Conservation (phyloP, 2,888 invertebrate species). For the Lithophane leautieri region DNA sequence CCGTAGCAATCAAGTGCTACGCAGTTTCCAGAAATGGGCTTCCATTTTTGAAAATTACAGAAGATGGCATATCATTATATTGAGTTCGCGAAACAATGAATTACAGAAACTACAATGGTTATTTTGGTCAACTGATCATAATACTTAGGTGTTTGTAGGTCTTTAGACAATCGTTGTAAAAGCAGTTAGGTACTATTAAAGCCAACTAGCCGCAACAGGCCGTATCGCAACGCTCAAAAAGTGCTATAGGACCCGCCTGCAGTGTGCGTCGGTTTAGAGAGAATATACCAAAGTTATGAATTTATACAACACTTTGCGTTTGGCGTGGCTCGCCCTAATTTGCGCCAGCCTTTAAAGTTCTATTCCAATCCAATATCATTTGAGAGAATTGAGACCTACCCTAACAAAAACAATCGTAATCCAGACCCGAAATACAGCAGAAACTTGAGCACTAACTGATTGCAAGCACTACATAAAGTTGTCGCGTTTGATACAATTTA, state of each 20-base stretch:
- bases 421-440: constrained; percentile 11
- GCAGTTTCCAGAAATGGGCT: background rate
- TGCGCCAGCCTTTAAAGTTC: background rate
- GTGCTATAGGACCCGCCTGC: background rate
- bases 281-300: background rate
- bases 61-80: background rate
- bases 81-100: too few species aligned
- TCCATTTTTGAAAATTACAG: background rate
- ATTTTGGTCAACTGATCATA: background rate
- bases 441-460: constrained; percentile 56
- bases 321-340: too few species aligned
- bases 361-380: background rate
- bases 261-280: background rate
- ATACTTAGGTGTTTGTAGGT: background rate
- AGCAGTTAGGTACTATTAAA: background rate
- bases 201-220: background rate
- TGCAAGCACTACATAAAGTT: constrained; percentile 56
- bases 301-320: background rate
- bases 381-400: background rate
- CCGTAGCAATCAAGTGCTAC: constrained; percentile 3
- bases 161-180: background rate
- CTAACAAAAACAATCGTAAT: constrained; percentile 25
- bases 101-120: background rate
- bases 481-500: constrained; percentile 59
- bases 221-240: background rate